Evolutionary conservation across 2,888 invertebrate species (phyloP), one percentile per base, ranked within the genome.

Genomic region (Sialis fuliginosa): DNA sequence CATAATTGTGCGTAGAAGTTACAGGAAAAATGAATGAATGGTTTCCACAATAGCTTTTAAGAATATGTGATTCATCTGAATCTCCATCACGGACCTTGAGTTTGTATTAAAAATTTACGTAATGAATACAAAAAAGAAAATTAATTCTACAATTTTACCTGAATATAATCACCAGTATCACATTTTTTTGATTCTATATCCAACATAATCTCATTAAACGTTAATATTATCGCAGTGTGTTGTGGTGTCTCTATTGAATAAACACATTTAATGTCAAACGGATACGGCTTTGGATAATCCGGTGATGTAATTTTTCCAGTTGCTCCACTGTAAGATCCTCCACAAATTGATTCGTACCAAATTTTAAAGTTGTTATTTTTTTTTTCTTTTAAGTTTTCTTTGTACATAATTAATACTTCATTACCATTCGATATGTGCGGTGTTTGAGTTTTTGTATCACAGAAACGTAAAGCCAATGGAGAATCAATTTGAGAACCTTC

Each of bases 221-320:
- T 69, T 30, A 90, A 60, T 31, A 67, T 60, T 44, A 90, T 80
- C 1, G 75, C 71, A 58, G 76, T 80, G 5, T 79, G 74, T 0
- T 70, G 62, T 0, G 75, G 70, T 44, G 78, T 76, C 10, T 65
- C 65, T 50, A 91, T 82, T 39, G 75, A 61, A 60, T 81, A 90
- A 34, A 70, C 67, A 55, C 91, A 91, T 1, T 70, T 62, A 54
- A 70, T 66, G 45, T 74, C 68, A 9, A 62, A 64, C 2, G 77
- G 75, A 60, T 88, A 88, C 32, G 63, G 58, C 41, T 71, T 65
- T 0, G 92, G 90, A 65, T 83, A 89, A 51, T 77, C 77, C 0
- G 88, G 85, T 5, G 86, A 83, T 46, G 67, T 70, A 5, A 92
- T 64, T 30, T 75, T 57, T 5, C 83, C 86, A 33, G 68, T 68